A percentile compares a stretch with the other conserved stretches of the same genome.
These are phyloP conservation scores for Ptychoptera albimana DNA, from an alignment of 2,888 invertebrate genomes.

Conservation along the genomic window DNA sequence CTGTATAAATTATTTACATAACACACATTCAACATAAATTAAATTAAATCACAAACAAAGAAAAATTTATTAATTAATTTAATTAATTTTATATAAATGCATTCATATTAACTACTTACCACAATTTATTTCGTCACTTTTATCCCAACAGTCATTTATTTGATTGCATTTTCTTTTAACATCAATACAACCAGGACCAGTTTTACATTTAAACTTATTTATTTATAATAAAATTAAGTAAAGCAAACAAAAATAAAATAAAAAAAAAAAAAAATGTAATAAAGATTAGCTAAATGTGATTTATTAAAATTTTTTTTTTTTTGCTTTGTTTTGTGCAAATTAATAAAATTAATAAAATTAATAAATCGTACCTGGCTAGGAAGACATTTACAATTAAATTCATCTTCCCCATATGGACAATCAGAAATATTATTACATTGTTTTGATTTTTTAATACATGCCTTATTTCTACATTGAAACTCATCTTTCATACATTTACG, in stretches of 20 bases:
- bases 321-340: background rate
- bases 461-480: slow-evolving; percentile 40
- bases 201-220: slow-evolving; percentile 28
- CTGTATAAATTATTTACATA: too few relatives aligned
- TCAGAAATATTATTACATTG: slow-evolving; percentile 72
- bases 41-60: background rate
- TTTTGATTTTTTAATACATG: slow-evolving; percentile 60
- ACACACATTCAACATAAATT: background rate
- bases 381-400: slow-evolving; percentile 36
- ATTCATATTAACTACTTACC: slow-evolving; percentile 20
- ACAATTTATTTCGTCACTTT: slow-evolving; percentile 35
- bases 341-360: background rate
- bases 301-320: background rate
- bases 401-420: slow-evolving; percentile 59
- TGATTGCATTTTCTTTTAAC: slow-evolving; percentile 36
- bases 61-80: slow-evolving; percentile 1
- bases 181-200: slow-evolving; percentile 29
- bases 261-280: too few relatives aligned
- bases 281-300: background rate
- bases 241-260: too few relatives aligned
- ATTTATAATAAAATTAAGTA: too few relatives aligned
- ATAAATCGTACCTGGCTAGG: slow-evolving; percentile 25
- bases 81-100: background rate
- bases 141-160: slow-evolving; percentile 34
- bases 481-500: slow-evolving; percentile 28